Percentiles rank a stretch among this genome's conserved stretches.
phyloP scores from a whole-genome alignment of 2,888 invertebrate genomes.

The Eueremaeus valkanovi region DNA sequence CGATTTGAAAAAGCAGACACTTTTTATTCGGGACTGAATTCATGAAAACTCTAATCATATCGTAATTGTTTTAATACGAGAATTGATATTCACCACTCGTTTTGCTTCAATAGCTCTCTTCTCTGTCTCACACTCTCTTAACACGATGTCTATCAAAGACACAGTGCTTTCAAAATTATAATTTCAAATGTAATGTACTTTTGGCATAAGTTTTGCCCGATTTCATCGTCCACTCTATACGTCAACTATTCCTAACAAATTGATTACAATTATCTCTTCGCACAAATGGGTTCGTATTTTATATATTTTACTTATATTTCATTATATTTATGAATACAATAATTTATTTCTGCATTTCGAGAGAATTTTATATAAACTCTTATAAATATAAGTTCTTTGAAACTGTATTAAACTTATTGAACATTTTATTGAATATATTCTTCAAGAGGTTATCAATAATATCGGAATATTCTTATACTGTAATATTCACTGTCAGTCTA shows the following conservation, averaged over 20 bases:
- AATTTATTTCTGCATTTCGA: too few relatives aligned
- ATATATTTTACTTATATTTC: background rate
- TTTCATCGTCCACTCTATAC: background rate
- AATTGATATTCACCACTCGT: background rate
- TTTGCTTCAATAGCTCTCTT: background rate
- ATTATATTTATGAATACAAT: too few relatives aligned
- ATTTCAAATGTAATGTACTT: background rate
- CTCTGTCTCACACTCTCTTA: background rate
- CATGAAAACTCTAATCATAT: background rate
- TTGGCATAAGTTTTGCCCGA: constrained; percentile 6
- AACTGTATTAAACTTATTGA: background rate
- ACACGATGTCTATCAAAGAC: background rate
- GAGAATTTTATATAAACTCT: background rate
- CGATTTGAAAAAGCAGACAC: background rate
- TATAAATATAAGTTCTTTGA: background rate
- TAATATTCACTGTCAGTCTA: background rate
- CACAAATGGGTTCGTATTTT: background rate
- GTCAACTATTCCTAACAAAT: background rate
- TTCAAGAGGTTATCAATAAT: background rate
- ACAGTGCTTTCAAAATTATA: background rate
- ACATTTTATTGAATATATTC: background rate
- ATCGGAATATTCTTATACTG: background rate
- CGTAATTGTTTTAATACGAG: background rate
- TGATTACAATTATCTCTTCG: background rate
- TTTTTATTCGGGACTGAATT: background rate